Conservation (phyloP, 1,140 invertebrate species). For the Euwallacea similis region DNA sequence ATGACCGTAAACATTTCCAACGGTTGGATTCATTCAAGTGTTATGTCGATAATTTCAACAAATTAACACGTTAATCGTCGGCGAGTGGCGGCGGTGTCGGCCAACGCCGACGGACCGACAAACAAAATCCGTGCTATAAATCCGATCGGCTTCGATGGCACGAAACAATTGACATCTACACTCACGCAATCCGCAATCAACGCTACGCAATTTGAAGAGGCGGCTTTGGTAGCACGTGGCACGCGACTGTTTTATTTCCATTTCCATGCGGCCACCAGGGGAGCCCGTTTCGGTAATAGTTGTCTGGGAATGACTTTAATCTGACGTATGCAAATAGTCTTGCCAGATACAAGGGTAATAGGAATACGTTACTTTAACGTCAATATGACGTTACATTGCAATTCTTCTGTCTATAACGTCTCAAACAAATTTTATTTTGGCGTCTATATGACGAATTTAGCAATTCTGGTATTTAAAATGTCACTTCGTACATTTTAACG, state of each 20-base stretch:
- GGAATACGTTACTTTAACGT: too few species aligned
- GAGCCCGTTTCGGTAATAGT: too few species aligned
- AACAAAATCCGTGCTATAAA: constrained; percentile 38
- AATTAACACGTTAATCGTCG: constrained; percentile 37
- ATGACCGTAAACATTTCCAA: constrained; percentile 22
- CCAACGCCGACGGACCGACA: constrained; percentile 31
- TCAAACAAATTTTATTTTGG: too few species aligned
- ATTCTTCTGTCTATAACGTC: too few species aligned
- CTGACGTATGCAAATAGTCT: too few species aligned
- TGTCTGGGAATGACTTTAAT: too few species aligned
- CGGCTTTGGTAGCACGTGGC: constrained; percentile 21
- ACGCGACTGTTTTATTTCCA: constrained; percentile 27
- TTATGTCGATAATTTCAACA: constrained; percentile 33
- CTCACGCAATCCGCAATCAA: constrained; percentile 44
- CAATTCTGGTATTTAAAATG: too few species aligned
- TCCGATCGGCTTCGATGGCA: constrained; percentile 36
- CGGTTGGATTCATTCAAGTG: constrained; percentile 25
- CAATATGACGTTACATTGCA: too few species aligned
- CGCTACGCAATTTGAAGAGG: constrained; percentile 30
- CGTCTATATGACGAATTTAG: too few species aligned
- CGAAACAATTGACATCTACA: constrained; percentile 42
- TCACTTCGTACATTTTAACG: too few species aligned
- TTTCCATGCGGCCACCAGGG: neutral
- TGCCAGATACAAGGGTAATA: too few species aligned
- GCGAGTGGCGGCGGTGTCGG: constrained; percentile 12